Conservation (phyloP, 2,113 vertebrate genomes). For the Rhinogobius similis region DNA sequence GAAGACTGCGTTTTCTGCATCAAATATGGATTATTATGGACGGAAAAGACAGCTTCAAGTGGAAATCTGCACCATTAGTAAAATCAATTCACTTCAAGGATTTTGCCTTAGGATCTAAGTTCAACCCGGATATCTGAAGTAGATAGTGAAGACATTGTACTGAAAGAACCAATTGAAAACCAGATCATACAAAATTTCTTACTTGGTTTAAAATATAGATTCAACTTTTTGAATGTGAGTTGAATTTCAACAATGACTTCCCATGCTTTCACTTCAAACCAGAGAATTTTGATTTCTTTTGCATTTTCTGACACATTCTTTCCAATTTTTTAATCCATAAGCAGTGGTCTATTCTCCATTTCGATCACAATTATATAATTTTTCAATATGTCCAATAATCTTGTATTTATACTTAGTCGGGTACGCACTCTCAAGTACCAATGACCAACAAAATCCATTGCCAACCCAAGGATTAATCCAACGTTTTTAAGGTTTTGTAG, state of each 20-base stretch:
- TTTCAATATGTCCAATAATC: slow-evolving; percentile 37
- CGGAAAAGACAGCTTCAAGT: slow-evolving; percentile 38
- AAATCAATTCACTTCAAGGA: slow-evolving; percentile 41
- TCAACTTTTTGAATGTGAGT: background rate
- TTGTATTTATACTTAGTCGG: slow-evolving; percentile 13
- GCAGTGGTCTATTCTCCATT: too few species aligned
- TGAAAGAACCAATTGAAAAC: too few species aligned
- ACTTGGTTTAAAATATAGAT: background rate
- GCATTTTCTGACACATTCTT: background rate
- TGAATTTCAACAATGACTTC: background rate
- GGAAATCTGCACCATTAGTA: slow-evolving; percentile 32
- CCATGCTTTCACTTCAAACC: background rate
- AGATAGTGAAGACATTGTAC: background rate
- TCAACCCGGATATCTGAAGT: slow-evolving; percentile 6
- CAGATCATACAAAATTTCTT: background rate
- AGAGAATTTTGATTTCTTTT: background rate
- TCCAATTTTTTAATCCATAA: background rate
- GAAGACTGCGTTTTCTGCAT: slow-evolving; percentile 45
- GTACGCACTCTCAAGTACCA: slow-evolving; percentile 34
- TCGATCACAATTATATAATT: background rate
- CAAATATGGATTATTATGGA: slow-evolving; percentile 46
- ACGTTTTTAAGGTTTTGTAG: slow-evolving; percentile 6
- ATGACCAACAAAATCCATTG: slow-evolving; percentile 54
- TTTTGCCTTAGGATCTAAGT: slow-evolving; percentile 40
- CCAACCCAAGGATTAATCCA: slow-evolving; percentile 39